Evolutionary conservation across 2,113 vertebrate species (phyloP), one percentile per base, ranked within the genome.

Genomic region (Paedocypris sp.): DNA sequence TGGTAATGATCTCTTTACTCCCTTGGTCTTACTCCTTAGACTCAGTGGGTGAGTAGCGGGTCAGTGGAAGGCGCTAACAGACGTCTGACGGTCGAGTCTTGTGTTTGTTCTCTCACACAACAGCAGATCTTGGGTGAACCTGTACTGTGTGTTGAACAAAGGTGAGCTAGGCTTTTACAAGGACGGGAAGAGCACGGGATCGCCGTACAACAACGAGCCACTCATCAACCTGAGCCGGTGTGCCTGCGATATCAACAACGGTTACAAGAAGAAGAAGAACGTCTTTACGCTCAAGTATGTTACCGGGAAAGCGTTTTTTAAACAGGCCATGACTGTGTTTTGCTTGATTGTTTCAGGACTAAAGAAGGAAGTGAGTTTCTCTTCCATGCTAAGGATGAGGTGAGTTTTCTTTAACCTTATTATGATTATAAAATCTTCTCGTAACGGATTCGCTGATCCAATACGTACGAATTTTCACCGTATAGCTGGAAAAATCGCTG

Each of bases 251-350:
- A 83, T 94, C 79, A 92, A 90, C 78, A 92, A 72, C 9, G 89
- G 90, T 66, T 97, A 95, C 86, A 95, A 94, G 84, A 97, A 97
- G 81, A 95, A 94, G 85, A 95, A 97, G 73, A 91, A 93, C 2
- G 92, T 97, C 75, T 95, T 97, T 79, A 97, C 91, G 12, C 89
- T 97, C 71, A 93, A 90, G 92, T 96, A 77, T 73, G 79, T 8
- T 12, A 16, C 6, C 3, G 2, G 9, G 22, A 45, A 18, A 20
- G 4, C 13, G 33, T 20, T 48, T 49, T 38, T 41, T n/a, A n/a
- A n/a, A n/a, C n/a, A n/a, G n/a, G n/a, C 41, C 12, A 13, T 43
- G 32, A 32, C 18, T 32, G 11, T 0, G 20, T 16, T 50, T 39
- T 13, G 43, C 33, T 69, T 26, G 65, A 77, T 72, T 15, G 1